phyloP scores from a whole-genome alignment of 2,113 vertebrate genomes.

The Sturnira hondurensis region DNA sequence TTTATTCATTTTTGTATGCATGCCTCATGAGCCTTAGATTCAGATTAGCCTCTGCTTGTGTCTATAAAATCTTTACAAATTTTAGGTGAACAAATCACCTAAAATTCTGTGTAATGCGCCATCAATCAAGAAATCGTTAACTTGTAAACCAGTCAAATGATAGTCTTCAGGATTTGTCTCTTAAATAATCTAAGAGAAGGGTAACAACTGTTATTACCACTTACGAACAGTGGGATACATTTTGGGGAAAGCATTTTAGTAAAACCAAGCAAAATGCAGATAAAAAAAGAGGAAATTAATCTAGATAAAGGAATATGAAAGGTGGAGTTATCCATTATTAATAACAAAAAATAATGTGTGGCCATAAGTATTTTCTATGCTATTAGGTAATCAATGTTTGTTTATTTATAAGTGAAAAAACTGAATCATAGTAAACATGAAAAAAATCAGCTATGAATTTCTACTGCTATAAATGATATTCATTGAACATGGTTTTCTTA shows the following conservation, averaged over 20 bases:
- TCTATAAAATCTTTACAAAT: not conserved
- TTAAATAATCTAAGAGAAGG: not conserved
- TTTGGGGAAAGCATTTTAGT: not conserved
- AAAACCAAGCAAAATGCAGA: constrained; percentile 5
- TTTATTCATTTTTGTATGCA: not conserved
- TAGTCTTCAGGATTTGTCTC: not conserved
- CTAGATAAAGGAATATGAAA: not conserved
- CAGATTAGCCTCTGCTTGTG: not conserved
- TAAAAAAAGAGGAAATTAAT: not conserved
- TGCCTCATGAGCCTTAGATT: not conserved
- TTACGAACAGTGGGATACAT: not conserved
- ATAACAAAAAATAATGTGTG: not conserved
- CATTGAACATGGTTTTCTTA: not conserved
- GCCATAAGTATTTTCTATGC: not conserved
- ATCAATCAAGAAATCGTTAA: not conserved
- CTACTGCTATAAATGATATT: not conserved
- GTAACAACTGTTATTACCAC: not conserved
- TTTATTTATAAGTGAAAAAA: not conserved
- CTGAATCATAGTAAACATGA: not conserved
- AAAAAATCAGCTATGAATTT: not conserved
- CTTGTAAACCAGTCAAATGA: not conserved
- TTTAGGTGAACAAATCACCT: not conserved
- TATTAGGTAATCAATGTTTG: not conserved
- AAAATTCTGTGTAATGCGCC: not conserved
- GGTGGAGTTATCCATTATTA: not conserved